Percentiles rank a stretch among this genome's conserved stretches.
These are phyloP conservation scores for Poeciliopsis gracilis DNA, from an alignment of 2,797 vertebrate species.

Conservation along the genomic window DNA sequence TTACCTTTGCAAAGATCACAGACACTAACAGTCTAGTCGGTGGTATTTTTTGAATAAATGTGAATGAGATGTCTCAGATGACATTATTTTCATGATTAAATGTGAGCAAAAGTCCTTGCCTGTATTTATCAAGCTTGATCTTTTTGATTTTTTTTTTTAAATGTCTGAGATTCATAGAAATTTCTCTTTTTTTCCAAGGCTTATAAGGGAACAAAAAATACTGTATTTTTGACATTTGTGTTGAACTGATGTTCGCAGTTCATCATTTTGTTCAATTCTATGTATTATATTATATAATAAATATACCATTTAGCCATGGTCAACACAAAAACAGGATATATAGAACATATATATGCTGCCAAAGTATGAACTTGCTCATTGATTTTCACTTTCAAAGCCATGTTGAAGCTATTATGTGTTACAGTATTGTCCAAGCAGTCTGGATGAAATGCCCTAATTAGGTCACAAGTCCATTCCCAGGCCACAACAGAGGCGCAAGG, in stretches of 20 bases:
- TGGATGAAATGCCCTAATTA: not conserved
- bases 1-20: slow-evolving; percentile 10
- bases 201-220: not conserved
- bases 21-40: slow-evolving; percentile 14
- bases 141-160: not conserved
- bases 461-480: not conserved
- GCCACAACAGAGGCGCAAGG: not conserved
- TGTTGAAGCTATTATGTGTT: not conserved
- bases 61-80: not conserved
- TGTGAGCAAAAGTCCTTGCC: not conserved
- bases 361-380: not conserved
- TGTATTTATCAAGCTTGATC: not conserved
- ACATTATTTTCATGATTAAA: not conserved
- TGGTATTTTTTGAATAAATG: not conserved
- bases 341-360: too few species aligned
- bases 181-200: not conserved
- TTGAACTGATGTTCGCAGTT: not conserved
- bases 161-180: not conserved
- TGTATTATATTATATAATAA: not conserved
- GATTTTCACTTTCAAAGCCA: not conserved
- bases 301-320: not conserved
- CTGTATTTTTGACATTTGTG: not conserved
- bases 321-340: not conserved
- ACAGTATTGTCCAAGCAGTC: not conserved
- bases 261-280: not conserved